Base-by-base conservation (phyloP, 2,113 vertebrate species). In the Thamnaconus septentrionalis region DNA sequence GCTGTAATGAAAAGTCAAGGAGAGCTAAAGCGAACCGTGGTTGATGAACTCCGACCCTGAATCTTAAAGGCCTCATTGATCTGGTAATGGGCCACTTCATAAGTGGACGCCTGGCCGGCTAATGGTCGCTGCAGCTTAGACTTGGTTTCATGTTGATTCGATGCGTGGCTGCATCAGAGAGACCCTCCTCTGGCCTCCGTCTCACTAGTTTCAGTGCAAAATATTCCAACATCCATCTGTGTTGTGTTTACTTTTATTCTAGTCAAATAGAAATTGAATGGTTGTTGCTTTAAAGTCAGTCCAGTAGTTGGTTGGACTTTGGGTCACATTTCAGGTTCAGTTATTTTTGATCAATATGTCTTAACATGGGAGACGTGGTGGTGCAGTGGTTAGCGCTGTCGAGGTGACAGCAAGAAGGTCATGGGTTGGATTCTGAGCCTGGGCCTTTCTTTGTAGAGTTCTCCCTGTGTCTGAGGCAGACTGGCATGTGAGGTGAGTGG, bases 81-180 rank as follows among this genome's bases (percentile, higher is more conserved):
- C 10, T 51, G 42, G 67, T 1, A 5, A 43, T 61, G 41, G 51
- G 18, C 11, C 18, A 40, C 6, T 54, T 49, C 48, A 12, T 59
- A 60, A 31, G 66, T 61, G 4, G 61, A 67, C 62, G 18, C 39
- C 44, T 5, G 41, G 56, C 43, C 10, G 54, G 18, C 12, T 62
- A 73, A 78, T 69, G 46, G 64, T 41, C 4, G 61, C 60, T 41
- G 55, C 47, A 43, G 62, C 70, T 66, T 55, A 70, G 58, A 61
- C 52, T 68, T 18, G 11, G 41, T 72, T 50, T 41, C 9, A 47
- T 66, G 10, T 64, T 49, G 44, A 8, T 63, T 39, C 59, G 62
- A 9, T 56, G 58, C 46, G 49, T 50, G 45, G 31, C 49, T 12
- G 4, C 7, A 7, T 57, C 4, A 1, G 8, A 45, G 10, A 50